Evolutionary conservation across 2,888 invertebrate genomes (phyloP), one percentile per base, ranked within the genome.

Genomic region (Rhingia rostrata): DNA sequence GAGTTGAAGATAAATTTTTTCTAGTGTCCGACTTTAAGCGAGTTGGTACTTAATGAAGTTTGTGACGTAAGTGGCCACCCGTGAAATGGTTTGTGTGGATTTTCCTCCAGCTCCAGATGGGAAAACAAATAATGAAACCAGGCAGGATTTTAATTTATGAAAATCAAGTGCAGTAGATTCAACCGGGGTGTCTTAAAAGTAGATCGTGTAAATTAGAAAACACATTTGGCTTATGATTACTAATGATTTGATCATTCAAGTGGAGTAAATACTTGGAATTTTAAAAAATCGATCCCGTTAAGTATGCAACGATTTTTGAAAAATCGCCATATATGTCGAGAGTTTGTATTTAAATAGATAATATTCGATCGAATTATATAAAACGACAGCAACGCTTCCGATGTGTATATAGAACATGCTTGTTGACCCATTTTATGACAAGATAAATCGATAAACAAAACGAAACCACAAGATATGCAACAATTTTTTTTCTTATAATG

Each of bases 61-160:
- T 69, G 22, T 83, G 78, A 74, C 63, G 73, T 58, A 83, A 78
- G 35, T 58, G 63, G 73, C 73, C 73, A 78, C 78, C 69, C 51
- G 53, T 58, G 37, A 70, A 39, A 53, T 30, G 49, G 69, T 51
- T 51, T 64, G 63, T 64, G 39, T 56, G 45, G 2, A 22, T 22
- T 22, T 22, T 2, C 22, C 22, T 22, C 22, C 22, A 22, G 22
- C 22, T 22, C 2, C 1, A 22, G 22, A 22, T 22, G 1, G 22
- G 22, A 22, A 2, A 22, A 22, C 22, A 22, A 22, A 22, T 22
- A 22, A 22, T 22, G 22, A 22, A 22, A 22, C 22, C 22, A 22
- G 22, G 22, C 22, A 22, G 22, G 2, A 2, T 2, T 22, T 22
- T 22, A 1, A 22, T 22, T 22, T 22, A 22, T 22, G 22, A 22